Base-by-base conservation (phyloP, 2,113 vertebrate genomes). In the Lampris megalopsis region DNA sequence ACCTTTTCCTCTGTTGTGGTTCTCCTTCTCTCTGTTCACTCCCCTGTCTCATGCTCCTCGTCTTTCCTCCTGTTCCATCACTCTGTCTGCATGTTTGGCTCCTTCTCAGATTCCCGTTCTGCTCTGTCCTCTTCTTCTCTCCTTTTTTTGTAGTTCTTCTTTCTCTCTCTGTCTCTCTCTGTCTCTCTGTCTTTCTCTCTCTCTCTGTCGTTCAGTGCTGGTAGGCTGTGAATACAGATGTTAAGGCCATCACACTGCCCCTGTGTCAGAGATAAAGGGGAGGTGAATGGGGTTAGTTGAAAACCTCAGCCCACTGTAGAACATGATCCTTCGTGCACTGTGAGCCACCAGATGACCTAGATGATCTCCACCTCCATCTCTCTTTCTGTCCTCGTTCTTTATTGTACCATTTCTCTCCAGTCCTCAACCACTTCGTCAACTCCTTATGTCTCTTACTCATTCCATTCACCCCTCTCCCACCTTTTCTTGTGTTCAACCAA, bases 311-410 rank as follows among this genome's bases (percentile, higher is more conserved):
- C 72, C 68, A 63, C 70, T 82, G 84, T 75, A 85, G 79, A 89
- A 82, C 83, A 81, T 81, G 84, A 86, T 84, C 87, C 71, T 85
- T 11, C 64, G 52, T 61, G 73, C 66, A 24, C 71, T 4, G 69
- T 88, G 81, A 84, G 86, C 80, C 69, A 79, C 79, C 68, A 77
- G 48, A 58, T 83, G 84, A 88, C 85, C 85, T 60, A 75, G 45
- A 7, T 73, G 60, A 82, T 77, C 85, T 77, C 73, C 69, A 38
- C 41, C 61, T 75, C 67, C 64, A 37, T 5, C 40, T 57, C 54
- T 54, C 65, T 63, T 41, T 13, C 11, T 37, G 49, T 68, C 41
- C 56, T 40, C 38, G 57, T 47, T 65, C 63, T 59, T 71, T 68
- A 63, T 66, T 64, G 24, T 71, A 81, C 70, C 72, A 11, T 48